Evolutionary conservation across 2,113 vertebrate species (phyloP), one percentile per base, ranked within the genome.

Genomic region (Psammodynastes pulverulentus): DNA sequence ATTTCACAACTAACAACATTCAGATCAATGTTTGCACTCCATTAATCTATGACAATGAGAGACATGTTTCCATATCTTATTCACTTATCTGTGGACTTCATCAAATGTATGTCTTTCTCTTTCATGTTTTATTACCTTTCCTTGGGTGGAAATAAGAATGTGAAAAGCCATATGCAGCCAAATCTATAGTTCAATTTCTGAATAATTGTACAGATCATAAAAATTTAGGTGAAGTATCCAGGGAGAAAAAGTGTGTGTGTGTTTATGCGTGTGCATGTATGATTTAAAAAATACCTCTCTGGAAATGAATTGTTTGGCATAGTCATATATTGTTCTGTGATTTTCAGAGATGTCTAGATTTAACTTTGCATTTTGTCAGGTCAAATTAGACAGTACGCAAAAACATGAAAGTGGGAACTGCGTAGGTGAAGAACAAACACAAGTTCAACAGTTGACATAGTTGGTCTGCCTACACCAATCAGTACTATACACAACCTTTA

Each of bases 401-500:
- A 85, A 67, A 52, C 9, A 15, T 1, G 79, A 19, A 39, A 87
- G 39, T n/a, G 26, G 34, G 43, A 10, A 24, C 51, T 93, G 91
- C 93, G 89, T 88, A 54, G 17, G 51, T 90, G 90, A 46, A 62
- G 52, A 89, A 89, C 17, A 90, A 93, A 91, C 90, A 51, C 91
- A n/a, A 12, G 51, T 93, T 90, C 29, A 0, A 1, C 26, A 29
- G 72, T 84, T 56, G 93, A 88, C 13, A 8, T 9, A 49, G 93
- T 84, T 94, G 94, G 90, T 95, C 93, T 92, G 21, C 91, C 87
- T 2, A 85, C 56, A 89, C 93, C 23, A 87, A 72, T 94, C 89
- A 91, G 93, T 94, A 93, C 88, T 91, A 92, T 93, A 92, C 92
- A 89, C 93, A 95, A 94, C 92, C 95, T 96, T 96, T 94, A 94